phyloP scores from a whole-genome alignment of 2,113 vertebrate genomes.

The Archocentrus centrarchus region DNA sequence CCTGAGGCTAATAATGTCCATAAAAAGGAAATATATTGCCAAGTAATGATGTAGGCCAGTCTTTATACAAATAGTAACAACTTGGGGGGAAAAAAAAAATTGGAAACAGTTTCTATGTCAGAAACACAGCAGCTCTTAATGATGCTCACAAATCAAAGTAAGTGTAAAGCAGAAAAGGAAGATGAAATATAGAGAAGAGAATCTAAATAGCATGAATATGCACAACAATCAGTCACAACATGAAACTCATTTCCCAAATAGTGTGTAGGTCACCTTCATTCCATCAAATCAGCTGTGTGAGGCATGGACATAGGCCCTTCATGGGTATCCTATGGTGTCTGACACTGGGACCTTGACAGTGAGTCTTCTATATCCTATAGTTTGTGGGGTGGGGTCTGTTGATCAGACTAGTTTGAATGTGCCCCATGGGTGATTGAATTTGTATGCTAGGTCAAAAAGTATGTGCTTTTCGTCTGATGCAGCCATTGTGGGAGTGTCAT shows the following conservation, averaged over 20 bases:
- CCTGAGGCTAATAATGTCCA: slow-evolving; percentile 8
- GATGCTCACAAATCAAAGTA: slow-evolving; percentile 22
- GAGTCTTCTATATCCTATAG: too few species aligned
- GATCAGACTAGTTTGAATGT: too few species aligned
- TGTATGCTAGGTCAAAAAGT: too few species aligned
- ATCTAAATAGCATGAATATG: not conserved
- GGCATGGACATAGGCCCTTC: too few species aligned
- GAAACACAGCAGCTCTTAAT: not conserved
- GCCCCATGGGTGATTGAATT: too few species aligned
- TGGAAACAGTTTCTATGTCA: slow-evolving; percentile 1
- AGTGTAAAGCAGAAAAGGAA: not conserved
- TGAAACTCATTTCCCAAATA: not conserved
- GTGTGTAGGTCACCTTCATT: not conserved
- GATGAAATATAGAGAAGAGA: not conserved
- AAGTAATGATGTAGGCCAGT: not conserved
- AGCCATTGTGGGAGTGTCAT: too few species aligned
- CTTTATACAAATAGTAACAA: slow-evolving; percentile 22
- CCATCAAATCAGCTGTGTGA: not conserved
- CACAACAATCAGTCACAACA: not conserved
- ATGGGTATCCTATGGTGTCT: too few species aligned
- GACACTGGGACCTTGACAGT: too few species aligned
- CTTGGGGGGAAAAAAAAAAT: not conserved
- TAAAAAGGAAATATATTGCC: slow-evolving; percentile 11
- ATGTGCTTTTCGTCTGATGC: too few species aligned
- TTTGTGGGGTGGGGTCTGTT: too few species aligned